These are phyloP conservation scores for Falco rusticolus DNA, from an alignment of 2,797 vertebrate genomes.

Conservation along the genomic window DNA sequence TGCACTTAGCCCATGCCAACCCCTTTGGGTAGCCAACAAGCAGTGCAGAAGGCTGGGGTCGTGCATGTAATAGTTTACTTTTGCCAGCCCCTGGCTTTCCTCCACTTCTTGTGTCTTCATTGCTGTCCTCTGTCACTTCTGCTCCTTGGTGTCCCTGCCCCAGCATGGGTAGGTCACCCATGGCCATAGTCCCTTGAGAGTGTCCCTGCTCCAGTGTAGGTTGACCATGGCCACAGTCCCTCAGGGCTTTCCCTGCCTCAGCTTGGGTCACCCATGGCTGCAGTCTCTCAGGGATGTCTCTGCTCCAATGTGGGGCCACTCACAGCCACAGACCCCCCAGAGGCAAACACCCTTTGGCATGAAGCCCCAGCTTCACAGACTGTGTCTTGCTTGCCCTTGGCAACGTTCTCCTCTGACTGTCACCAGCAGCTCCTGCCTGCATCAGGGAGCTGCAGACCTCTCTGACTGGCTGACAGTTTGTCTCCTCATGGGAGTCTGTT, in stretches of 20 bases:
- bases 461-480: not conserved
- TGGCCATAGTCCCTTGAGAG: not conserved
- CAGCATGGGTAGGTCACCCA: not conserved
- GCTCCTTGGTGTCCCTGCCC: not conserved
- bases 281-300: not conserved
- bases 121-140: not conserved
- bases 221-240: too few relatives aligned
- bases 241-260: too few relatives aligned
- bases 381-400: not conserved
- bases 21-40: not conserved
- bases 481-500: not conserved
- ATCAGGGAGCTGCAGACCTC: not conserved
- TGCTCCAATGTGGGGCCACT: too few relatives aligned
- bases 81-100: not conserved
- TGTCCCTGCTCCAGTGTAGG: not conserved
- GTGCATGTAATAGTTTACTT: not conserved
- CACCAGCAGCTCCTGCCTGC: not conserved
- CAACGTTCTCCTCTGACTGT: not conserved
- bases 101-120: not conserved
- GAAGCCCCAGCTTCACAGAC: not conserved
- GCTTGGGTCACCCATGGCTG: too few relatives aligned
- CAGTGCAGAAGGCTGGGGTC: rapidly evolving
- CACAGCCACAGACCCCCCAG: not conserved
- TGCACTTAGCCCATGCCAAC: not conserved
- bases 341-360: rapidly evolving